Evolutionary conservation across 2,797 vertebrate genomes (phyloP), one percentile per base, ranked within the genome.

Genomic region (Diceros bicornis): DNA sequence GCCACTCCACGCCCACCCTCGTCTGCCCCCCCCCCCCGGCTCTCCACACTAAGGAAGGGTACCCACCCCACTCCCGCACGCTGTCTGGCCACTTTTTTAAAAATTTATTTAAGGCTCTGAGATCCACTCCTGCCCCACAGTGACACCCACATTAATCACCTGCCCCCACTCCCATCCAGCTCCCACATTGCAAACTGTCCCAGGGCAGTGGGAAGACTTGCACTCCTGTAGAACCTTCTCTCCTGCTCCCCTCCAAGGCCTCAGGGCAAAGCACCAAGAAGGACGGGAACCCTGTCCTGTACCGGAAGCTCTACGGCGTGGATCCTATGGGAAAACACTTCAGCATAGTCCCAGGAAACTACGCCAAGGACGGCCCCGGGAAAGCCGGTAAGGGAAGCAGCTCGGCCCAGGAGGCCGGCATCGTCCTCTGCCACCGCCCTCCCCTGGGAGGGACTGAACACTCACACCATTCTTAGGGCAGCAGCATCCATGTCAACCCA

Each of bases 251-350:
- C 64, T 86, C 55, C 74, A 77, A 97, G 96, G 0, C 0, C 3
- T 2, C 7, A 5, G 0, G 0, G 12, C 57, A n/a, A 14, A 12
- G 0, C 5, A 0, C 3, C 93, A 44, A 0, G 34, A 91, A 3
- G 93, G 41, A 69, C 0, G 0, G 1, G 0, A 64, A 64, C 0
- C 0, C 21, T 0, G 0, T 0, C 44, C 0, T 0, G 0, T 37
- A 41, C 77, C 10, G 1, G 20, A 81, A 0, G 25, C 10, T 59
- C n/a, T 77, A 27, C 0, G 11, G 57, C 0, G 0, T 5, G 1
- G 84, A 97, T 1, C 2, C 5, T 0, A 97, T 37, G 64, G 84
- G 71, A 7, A 77, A 3, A 16, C 87, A 2, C n/a, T 0, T 82
- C 55, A 95, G 37, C 86, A 0, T 37, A 0, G 4, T 32, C 14